Base-by-base conservation (phyloP, 2,113 vertebrate species). In the Scophthalmus maximus region DNA sequence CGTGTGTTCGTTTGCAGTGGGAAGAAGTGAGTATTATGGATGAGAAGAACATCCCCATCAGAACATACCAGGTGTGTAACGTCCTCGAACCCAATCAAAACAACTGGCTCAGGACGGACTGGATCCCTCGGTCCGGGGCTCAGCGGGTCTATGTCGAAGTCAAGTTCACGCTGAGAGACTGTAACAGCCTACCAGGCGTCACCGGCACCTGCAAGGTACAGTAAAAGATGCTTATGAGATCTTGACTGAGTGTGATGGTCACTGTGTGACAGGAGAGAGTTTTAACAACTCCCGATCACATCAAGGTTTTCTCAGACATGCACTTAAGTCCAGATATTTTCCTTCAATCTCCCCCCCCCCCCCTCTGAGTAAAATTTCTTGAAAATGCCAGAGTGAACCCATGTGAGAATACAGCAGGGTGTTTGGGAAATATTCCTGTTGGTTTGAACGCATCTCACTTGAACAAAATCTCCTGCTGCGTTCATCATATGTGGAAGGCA, bases 31-130 rank as follows among this genome's bases (percentile, higher is more conserved):
- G 93, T 67, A 94, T 94, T 36, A 94, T 94, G 93, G 93, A 94
- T 40, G 93, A 94, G 91, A 94, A 93, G 83, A 94, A 94, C 78
- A 92, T 92, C 22, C 93, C 93, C 53, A 94, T 94, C 89, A 86
- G 93, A 75, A 93, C 93, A 0, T 93, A 94, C 76, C 98, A 99
- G 85, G 98, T 99, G 78, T 99, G 98, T 90, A 98, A 99, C 0
- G 98, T 99, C 83, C 95, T 99, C 90, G 97, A 98, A 61, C 93
- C 97, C 76, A 99, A 92, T 77, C 98, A 99, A 85, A 99, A 98
- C 86, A 99, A 99, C 58, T 99, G 98, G 98, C 89, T 99, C 76
- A 95, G 97, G 92, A 99, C 98, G 77, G 97, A 98, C 83, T 99
- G 96, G 97, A 97, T 99, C 91, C 96, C 95, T 30, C 94, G 97